Conservation (phyloP, 2,797 vertebrate species). For the Margarornis squamiger region DNA sequence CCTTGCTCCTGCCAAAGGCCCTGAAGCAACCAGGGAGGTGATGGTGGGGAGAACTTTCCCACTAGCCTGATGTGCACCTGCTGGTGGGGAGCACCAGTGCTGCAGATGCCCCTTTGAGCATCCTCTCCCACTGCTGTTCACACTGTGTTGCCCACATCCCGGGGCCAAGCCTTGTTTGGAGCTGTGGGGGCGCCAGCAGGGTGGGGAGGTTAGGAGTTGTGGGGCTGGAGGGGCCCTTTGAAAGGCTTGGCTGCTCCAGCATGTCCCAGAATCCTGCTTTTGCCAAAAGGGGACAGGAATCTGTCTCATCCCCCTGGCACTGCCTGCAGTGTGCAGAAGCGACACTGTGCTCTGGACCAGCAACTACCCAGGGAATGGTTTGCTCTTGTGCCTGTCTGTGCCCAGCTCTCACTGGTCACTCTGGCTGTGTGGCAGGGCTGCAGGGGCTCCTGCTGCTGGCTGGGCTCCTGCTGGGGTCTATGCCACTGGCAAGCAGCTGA, state of each 20-base stretch:
- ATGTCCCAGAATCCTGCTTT: background rate
- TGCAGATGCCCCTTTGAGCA: background rate
- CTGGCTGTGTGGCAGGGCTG: rapidly evolving
- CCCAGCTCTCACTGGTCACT: rapidly evolving
- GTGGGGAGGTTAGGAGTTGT: background rate
- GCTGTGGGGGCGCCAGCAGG: background rate
- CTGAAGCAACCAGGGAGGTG: background rate
- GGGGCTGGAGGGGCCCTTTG: background rate
- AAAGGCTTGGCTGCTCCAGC: background rate
- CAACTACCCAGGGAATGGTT: background rate
- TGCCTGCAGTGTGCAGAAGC: background rate
- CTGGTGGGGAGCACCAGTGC: background rate
- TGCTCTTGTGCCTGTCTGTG: background rate
- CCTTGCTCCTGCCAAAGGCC: background rate
- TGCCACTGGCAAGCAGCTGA: background rate
- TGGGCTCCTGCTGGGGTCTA: background rate
- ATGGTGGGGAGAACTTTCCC: background rate
- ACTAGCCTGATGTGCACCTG: background rate
- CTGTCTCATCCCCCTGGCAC: background rate
- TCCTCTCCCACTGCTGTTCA: background rate
- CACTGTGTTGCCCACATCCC: background rate
- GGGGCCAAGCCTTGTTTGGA: background rate
- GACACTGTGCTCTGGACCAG: background rate
- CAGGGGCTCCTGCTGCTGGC: background rate
- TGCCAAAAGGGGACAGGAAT: background rate